Conservation (phyloP, 2,888 invertebrate species). For the Phoenoteleia sp. region DNA sequence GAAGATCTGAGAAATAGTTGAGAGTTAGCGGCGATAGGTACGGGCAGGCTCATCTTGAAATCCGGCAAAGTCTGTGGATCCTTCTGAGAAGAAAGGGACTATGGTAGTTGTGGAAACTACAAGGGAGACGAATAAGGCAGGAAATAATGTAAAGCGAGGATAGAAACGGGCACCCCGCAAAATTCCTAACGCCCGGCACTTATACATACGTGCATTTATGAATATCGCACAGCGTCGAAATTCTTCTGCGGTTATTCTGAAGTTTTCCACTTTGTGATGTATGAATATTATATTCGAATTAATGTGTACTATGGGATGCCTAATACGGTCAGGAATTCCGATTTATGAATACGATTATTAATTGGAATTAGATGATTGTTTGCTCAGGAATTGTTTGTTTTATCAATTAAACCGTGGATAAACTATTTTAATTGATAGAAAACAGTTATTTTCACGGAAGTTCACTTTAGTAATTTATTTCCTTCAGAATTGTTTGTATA, state of each 20-base stretch:
- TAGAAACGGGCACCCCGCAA: conserved; percentile 35
- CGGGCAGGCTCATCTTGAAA: conserved; percentile 72
- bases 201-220: conserved; percentile 65
- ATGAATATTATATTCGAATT: conserved; percentile 65
- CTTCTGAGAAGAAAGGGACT: conserved; percentile 69
- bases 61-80: conserved; percentile 73
- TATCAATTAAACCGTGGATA: conserved; percentile 3
- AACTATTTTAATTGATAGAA: no score
- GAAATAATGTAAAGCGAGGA: conserved; percentile 60
- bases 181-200: conserved; percentile 66
- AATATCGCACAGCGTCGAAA: conserved; percentile 56
- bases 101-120: conserved; percentile 66
- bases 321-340: conserved; percentile 11
- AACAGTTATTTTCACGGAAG: no score
- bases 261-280: conserved; percentile 68
- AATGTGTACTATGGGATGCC: conserved; percentile 22
- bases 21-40: conserved; percentile 79
- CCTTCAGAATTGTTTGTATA: no score
- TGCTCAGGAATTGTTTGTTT: not conserved
- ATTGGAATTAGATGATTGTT: conserved; percentile 6
- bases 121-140: conserved; percentile 58
- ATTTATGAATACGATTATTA: conserved; percentile 15
- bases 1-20: conserved; percentile 85
- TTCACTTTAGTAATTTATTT: no score
- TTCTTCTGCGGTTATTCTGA: conserved; percentile 60